These are phyloP conservation scores for Euglossa dilemma DNA, from an alignment of 1,140 invertebrate species.

Conservation along the genomic window DNA sequence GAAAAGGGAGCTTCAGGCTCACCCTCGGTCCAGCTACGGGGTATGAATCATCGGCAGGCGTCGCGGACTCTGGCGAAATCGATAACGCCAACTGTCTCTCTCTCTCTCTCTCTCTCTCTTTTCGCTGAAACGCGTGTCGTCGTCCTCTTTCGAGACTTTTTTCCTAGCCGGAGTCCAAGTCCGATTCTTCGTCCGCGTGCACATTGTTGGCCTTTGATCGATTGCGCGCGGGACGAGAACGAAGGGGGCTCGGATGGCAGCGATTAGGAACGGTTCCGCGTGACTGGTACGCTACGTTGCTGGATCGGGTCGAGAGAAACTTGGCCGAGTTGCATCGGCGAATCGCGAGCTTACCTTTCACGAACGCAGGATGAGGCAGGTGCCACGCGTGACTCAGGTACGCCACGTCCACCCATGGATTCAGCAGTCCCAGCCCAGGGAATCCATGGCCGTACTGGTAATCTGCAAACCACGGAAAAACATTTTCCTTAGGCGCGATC, in stretches of 20 bases:
- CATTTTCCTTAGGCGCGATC: conserved; percentile 14
- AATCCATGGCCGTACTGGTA: conserved; percentile 85
- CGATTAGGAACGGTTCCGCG: conserved; percentile 22
- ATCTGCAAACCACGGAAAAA: conserved; percentile 83
- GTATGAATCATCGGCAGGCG: conserved; percentile 79
- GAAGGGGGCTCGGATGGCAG: conserved; percentile 14
- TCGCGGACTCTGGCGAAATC: conserved; percentile 79
- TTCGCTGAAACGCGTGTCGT: conserved; percentile 35
- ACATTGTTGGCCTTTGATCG: conserved; percentile 49
- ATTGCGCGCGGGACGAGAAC: conserved; percentile 1
- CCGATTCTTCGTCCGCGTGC: conserved; percentile 17
- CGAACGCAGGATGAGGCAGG: conserved; percentile 85
- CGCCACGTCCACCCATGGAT: conserved; percentile 89
- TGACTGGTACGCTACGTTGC: background rate
- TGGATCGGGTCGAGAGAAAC: background rate
- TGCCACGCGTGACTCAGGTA: conserved; percentile 89
- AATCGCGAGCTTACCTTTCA: conserved; percentile 83
- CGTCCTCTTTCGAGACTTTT: conserved; percentile 52
- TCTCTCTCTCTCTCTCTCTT: too few relatives aligned
- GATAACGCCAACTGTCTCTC: conserved; percentile 67
- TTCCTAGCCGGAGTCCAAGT: background rate
- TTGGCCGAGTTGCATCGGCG: background rate
- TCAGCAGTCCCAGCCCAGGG: conserved; percentile 85
- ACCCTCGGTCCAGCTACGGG: conserved; percentile 72
- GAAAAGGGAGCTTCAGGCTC: conserved; percentile 72